Base-by-base conservation (phyloP, 2,888 invertebrate species). In the Miltochrista miniata region DNA sequence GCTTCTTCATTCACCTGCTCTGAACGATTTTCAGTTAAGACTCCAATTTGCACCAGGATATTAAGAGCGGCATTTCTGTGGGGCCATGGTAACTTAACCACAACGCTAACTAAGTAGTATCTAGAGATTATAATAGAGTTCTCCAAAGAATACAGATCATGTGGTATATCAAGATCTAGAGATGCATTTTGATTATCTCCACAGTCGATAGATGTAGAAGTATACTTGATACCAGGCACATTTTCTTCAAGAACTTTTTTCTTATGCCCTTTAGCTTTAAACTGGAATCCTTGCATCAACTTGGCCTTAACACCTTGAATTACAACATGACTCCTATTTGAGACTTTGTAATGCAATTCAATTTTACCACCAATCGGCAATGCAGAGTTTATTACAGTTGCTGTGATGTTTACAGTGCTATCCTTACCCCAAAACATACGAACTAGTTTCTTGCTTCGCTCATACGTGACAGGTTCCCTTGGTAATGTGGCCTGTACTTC, bases 31-130 rank as follows among this genome's bases (percentile, higher is more conserved):
- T 10, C 13, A 37, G 36, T 35, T 15, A 43, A 38, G 50, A 69
- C 60, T 29, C 72, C 74, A 36, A 79, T 64, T 48, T 76, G 70
- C 0, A 79, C 54, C 2, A 77, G 79, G 14, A 77, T 67, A 11
- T 64, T 49, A 8, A 77, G 45, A 0, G 55, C 45, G 1, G 60
- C 63, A 54, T 77, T 66, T 31, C 54, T 56, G 53, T 77, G 72
- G 3, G 76, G 78, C 11, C 74, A 55, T 0, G 78, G 79, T 4
- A 79, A 38, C n/a, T 15, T 43, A 12, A 59, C 71, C 10, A 49
- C 61, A 12, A 78, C 66, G 37, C 48, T 53, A 3, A 78, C 61
- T n/a, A 62, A 18, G 29, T 72, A 79, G 24, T 72, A 59, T 39
- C 76, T 65, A 0, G 66, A 53, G 0, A 76, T 60, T 18, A 78